Evolutionary conservation across 2,113 vertebrate species (phyloP).

Genomic region (Brachypodius melanocephalos): DNA sequence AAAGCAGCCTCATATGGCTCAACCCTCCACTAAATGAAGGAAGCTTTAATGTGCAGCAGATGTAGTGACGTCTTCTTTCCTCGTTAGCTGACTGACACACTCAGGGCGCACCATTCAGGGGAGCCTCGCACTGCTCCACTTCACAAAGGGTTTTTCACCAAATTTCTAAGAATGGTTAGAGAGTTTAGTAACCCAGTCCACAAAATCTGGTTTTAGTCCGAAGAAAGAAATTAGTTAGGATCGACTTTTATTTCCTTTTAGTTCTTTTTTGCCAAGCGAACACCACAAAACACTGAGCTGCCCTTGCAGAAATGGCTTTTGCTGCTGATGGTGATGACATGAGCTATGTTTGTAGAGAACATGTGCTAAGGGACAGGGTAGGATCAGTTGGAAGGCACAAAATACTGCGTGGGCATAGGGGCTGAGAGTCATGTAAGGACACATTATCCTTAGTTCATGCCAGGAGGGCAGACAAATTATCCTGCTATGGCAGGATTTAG

Average conservation of each 20-base stretch:
- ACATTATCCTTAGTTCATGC: rapidly evolving
- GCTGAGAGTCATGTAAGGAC: not conserved
- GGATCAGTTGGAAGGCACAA: not conserved
- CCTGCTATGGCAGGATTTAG: not conserved
- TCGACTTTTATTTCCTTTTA: not conserved
- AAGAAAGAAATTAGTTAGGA: not conserved
- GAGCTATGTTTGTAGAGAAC: not conserved
- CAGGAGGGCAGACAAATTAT: not conserved
- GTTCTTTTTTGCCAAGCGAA: not conserved
- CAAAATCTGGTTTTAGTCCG: not conserved
- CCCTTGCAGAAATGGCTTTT: not conserved
- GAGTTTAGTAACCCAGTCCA: not conserved
- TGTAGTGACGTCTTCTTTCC: slow-evolving; percentile 26
- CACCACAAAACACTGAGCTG: not conserved
- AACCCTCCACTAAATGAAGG: not conserved
- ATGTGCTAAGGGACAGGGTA: not conserved
- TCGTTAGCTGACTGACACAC: rapidly evolving
- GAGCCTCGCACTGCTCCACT: rapidly evolving
- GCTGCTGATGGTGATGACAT: not conserved
- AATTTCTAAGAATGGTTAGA: not conserved
- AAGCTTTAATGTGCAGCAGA: slow-evolving; percentile 42
- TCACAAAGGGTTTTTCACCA: not conserved
- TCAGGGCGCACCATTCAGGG: not conserved
- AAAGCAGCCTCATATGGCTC: not conserved
- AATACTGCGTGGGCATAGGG: rapidly evolving